These are phyloP conservation scores for Neoscelio sp. DNA, from an alignment of 2,888 invertebrate species.

Conservation along the genomic window DNA sequence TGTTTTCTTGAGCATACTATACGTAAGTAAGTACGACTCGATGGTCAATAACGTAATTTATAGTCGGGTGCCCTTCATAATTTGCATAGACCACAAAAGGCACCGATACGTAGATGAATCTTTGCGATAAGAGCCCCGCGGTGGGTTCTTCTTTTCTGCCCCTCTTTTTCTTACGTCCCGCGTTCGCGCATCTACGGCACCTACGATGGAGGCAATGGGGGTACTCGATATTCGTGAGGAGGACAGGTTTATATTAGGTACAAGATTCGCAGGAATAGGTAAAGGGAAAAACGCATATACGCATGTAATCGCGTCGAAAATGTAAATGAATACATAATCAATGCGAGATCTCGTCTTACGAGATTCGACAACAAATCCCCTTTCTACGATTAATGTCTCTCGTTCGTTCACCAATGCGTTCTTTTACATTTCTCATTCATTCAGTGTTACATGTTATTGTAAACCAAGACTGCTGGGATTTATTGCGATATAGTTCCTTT, in stretches of 20 bases:
- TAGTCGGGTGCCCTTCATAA: slow-evolving; percentile 75
- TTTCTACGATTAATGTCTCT: slow-evolving; percentile 56
- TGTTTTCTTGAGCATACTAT: slow-evolving; percentile 43
- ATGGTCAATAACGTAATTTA: slow-evolving; percentile 79
- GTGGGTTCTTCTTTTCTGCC: slow-evolving; percentile 58
- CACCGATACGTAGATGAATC: slow-evolving; percentile 78
- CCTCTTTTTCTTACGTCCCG: slow-evolving; percentile 34
- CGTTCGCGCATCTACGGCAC: slow-evolving; percentile 42
- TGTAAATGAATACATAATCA: slow-evolving; percentile 68
- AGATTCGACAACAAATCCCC: slow-evolving; percentile 60
- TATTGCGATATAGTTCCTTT: slow-evolving; percentile 27
- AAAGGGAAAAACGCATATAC: slow-evolving; percentile 37
- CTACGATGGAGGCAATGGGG: slow-evolving; percentile 49
- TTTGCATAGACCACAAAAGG: slow-evolving; percentile 80
- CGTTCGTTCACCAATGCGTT: slow-evolving; percentile 24
- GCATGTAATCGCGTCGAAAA: slow-evolving; percentile 65
- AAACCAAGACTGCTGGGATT: slow-evolving; percentile 18
- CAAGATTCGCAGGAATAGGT: slow-evolving; percentile 56
- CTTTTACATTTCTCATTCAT: slow-evolving; percentile 50
- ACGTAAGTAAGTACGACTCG: slow-evolving; percentile 64
- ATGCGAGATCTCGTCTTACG: slow-evolving; percentile 65
- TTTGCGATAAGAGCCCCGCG: slow-evolving; percentile 74
- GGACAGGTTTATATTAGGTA: slow-evolving; percentile 61
- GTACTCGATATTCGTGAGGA: slow-evolving; percentile 61
- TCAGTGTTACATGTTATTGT: slow-evolving; percentile 45